Evolutionary conservation across 2,113 vertebrate genomes (phyloP), one percentile per base, ranked within the genome.

Genomic region (Dunckerocampus dactyliophorus): DNA sequence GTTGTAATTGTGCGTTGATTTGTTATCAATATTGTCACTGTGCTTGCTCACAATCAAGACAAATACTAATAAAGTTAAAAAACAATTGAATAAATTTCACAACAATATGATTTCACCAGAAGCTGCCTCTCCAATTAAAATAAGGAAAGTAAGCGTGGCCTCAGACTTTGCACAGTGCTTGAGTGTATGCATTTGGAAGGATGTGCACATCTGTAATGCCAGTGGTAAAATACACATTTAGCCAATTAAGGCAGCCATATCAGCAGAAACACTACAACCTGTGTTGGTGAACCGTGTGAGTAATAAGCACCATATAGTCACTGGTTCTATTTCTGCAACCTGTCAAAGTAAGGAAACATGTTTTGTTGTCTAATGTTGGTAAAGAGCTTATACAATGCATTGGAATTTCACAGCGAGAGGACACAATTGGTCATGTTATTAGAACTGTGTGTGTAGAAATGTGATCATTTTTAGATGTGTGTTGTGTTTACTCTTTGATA

Each of bases 261-360:
- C 71, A 75, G 74, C 69, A 69, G 56, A 11, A n/a, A 20, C 66
- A 67, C 52, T 34, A 47, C 54, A 59, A 68, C 64, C 73, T 43
- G 59, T 52, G 49, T 34, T 56, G 60, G 48, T 56, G 49, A 68
- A 39, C 63, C 59, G 70, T 51, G 51, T 47, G 52, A 60, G 57
- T 81, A 71, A 80, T 70, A 60, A 71, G 59, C 42, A 22, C 57
- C 46, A 57, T 62, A 73, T 47, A 75, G 65, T 47, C 34, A 64
- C 19, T 17, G 53, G 47, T 71, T 79, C 22, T 42, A 39, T 71
- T 55, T 67, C 49, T 75, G 68, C 56, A 56, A 50, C 47, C 42
- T 37, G 24, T 73, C 64, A 43, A 55, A 45, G 55, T 48, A 55
- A 52, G 52, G 47, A 31, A 50, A 69, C 47, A 1, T 34, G 14